Conservation (phyloP, 2,888 invertebrate genomes). For the Oeneis ivallda region DNA sequence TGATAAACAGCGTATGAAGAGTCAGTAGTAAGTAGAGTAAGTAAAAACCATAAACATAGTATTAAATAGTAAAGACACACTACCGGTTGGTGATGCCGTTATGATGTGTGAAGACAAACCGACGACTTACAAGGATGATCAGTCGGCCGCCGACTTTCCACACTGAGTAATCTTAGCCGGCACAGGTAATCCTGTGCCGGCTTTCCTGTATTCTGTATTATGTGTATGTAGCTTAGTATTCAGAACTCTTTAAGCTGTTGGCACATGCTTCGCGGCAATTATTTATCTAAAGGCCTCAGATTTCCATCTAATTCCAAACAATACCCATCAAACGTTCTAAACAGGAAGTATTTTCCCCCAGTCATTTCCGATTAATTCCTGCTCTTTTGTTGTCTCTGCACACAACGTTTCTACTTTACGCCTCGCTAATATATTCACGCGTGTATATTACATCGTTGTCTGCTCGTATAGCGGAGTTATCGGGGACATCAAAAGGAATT, state of each 20-base stretch:
- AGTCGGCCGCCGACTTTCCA: neutral
- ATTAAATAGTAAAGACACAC: neutral
- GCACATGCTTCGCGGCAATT: neutral
- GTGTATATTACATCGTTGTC: conserved; percentile 15
- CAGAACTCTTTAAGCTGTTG: no score
- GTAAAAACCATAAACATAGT: neutral
- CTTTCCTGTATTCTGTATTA: no score
- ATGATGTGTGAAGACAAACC: no score
- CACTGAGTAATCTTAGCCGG: neutral
- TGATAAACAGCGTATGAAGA: no score
- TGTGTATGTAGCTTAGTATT: no score
- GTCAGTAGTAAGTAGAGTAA: no score
- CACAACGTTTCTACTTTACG: conserved; percentile 10
- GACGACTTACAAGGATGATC: neutral
- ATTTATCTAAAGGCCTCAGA: neutral
- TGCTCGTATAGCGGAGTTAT: conserved; percentile 19
- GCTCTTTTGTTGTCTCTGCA: conserved; percentile 10
- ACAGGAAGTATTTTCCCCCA: conserved; percentile 1
- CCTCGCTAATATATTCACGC: conserved; percentile 17
- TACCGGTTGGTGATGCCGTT: no score
- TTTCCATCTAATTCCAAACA: neutral
- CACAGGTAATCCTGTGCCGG: neutral
- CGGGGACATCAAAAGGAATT: conserved; percentile 22
- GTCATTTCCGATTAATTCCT: conserved; percentile 7
- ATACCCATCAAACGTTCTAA: neutral